Conservation (phyloP, 64 coral and sea anemone species). For the Porites australiensis region DNA sequence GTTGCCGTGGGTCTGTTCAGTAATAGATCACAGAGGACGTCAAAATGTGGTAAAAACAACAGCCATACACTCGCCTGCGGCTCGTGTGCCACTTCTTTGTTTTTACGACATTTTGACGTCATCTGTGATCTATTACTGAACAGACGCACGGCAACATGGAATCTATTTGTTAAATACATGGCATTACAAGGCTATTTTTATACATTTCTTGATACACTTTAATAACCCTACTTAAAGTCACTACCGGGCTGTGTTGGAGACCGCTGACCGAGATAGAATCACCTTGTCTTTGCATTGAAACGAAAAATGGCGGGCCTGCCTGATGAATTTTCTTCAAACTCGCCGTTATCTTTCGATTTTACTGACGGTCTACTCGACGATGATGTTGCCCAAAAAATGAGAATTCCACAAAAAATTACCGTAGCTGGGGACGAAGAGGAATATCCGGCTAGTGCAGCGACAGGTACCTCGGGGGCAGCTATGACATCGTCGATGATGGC, state of each 20-base stretch:
- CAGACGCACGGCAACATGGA: too few species aligned
- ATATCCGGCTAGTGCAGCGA: not conserved
- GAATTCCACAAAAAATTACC: slow-evolving; percentile 73
- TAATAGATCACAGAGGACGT: too few species aligned
- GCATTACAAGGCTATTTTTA: too few species aligned
- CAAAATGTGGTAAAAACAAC: too few species aligned
- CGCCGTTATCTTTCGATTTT: slow-evolving; percentile 73
- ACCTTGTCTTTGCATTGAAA: not conserved
- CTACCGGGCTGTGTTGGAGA: not conserved
- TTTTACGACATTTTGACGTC: too few species aligned
- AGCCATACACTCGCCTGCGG: too few species aligned
- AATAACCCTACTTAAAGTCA: too few species aligned
- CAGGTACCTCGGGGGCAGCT: slow-evolving; percentile 1
- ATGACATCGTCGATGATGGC: slow-evolving; percentile 58
- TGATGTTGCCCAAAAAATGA: slow-evolving; percentile 67
- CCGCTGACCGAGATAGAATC: not conserved
- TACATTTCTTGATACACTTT: too few species aligned
- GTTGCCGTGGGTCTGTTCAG: too few species aligned
- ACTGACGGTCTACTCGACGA: slow-evolving; percentile 46
- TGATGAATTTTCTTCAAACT: not conserved
- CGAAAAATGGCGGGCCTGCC: slow-evolving; percentile 12
- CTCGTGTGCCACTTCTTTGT: too few species aligned
- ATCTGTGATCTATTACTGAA: too few species aligned
- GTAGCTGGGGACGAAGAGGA: slow-evolving; percentile 48
- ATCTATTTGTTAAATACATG: too few species aligned